Evolutionary conservation across 2,113 vertebrate genomes (phyloP).

Genomic region (Ardeotis arabs): DNA sequence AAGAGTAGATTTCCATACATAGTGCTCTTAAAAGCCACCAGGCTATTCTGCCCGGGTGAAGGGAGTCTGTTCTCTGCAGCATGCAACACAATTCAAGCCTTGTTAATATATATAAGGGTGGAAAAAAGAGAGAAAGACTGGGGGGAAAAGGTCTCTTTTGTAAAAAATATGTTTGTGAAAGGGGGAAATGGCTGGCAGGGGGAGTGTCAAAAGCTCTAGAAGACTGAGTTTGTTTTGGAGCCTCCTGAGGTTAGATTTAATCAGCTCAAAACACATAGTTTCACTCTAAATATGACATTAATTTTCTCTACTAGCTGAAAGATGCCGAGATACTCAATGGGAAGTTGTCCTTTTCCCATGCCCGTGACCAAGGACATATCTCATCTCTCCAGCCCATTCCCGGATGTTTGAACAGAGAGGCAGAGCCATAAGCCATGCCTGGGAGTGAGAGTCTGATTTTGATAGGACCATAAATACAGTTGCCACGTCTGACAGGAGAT

Average conservation of each 20-base stretch:
- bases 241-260: neutral
- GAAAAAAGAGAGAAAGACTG: neutral
- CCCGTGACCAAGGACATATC: neutral
- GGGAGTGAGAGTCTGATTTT: neutral
- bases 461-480: neutral
- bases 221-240: neutral
- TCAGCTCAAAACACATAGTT: neutral
- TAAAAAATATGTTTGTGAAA: neutral
- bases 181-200: neutral
- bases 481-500: neutral
- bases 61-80: neutral
- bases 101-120: neutral
- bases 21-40: neutral
- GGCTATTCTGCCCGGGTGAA: neutral
- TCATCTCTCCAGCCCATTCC: neutral
- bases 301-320: neutral
- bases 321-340: neutral
- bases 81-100: neutral
- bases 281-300: neutral
- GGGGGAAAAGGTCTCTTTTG: neutral
- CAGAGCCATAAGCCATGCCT: neutral
- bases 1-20: neutral
- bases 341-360: neutral
- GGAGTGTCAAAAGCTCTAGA: neutral
- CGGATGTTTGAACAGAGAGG: neutral